Evolutionary conservation across 2,797 vertebrate species (phyloP), one percentile per base, ranked within the genome.

Genomic region (Cyprinodon diabolis): DNA sequence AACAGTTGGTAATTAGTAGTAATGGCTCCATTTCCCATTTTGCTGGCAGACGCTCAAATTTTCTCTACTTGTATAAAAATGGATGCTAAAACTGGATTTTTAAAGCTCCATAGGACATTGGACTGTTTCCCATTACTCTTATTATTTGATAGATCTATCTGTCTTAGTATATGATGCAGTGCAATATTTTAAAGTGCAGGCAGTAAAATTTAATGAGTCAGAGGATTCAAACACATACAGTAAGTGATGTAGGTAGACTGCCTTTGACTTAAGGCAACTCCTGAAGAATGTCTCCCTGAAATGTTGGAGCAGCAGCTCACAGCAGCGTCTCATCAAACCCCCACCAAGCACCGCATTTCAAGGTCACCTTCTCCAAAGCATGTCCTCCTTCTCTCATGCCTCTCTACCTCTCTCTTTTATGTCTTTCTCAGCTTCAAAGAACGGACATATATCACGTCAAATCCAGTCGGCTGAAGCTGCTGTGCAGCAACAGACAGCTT

Each of bases 401-500:
- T 47, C 12, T 25, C 15, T 55, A 23, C 6, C 35, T 69, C 57
- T 35, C 30, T 45, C 60, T 57, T 47, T 74, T 66, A 7, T 57
- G 60, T 60, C 69, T 79, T 69, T 87, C 70, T 80, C 90, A 94
- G 77, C 94, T 94, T 92, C 91, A 92, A 90, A 69, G 91, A 92
- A 94, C 92, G 95, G 96, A 96, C 92, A 89, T 88, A 93, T 93
- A 95, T 71, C 95, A 92, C 93, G 92, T 87, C 93, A 90, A 71
- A 90, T 92, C 94, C 96, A 98, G 96, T 97, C 96, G 96, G 96
- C 92, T 89, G 92, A 95, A 94, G 94, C 95, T 79, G 82, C 90
- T 91, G 83, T 85, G 78, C 87, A 82, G 86, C 91, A 75, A 55
- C 0, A 49, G 79, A 77, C 78, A 4, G 51, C 49, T 76, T 73